Conservation (phyloP, 2,113 vertebrate genomes). For the Callipepla californica region DNA sequence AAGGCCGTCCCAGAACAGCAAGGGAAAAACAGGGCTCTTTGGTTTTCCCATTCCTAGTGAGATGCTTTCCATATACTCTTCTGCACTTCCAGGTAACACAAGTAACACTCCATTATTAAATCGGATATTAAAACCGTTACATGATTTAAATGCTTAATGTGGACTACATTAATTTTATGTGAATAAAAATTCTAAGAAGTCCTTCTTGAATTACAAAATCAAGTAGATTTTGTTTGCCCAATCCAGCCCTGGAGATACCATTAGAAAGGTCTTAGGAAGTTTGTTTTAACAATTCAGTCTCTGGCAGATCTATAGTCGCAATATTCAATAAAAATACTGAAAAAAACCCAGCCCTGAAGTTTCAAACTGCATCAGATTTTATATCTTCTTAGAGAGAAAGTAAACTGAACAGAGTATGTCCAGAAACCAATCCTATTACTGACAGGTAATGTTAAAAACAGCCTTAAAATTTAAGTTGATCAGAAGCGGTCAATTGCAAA, state of each 20-base stretch:
- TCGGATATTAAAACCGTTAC: background rate
- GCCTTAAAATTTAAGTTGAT: background rate
- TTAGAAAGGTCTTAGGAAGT: background rate
- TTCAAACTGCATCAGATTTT: background rate
- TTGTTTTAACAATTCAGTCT: conserved; percentile 18
- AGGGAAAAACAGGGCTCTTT: background rate
- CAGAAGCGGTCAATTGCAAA: background rate
- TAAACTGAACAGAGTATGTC: background rate
- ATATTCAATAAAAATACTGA: background rate
- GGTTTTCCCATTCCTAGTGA: background rate
- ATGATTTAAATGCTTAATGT: background rate
- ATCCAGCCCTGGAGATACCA: background rate
- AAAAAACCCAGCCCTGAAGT: background rate
- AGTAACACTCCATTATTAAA: background rate
- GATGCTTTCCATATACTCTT: background rate
- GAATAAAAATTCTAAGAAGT: background rate
- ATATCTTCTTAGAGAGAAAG: background rate
- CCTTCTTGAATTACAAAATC: background rate
- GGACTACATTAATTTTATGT: background rate
- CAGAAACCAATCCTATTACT: background rate
- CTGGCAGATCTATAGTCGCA: background rate
- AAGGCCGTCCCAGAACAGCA: background rate
- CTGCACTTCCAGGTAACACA: background rate
- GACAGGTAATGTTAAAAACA: background rate
- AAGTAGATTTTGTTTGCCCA: background rate